phyloP scores from a whole-genome alignment of 2,888 invertebrate species.

The Diplazon laetatorius region DNA sequence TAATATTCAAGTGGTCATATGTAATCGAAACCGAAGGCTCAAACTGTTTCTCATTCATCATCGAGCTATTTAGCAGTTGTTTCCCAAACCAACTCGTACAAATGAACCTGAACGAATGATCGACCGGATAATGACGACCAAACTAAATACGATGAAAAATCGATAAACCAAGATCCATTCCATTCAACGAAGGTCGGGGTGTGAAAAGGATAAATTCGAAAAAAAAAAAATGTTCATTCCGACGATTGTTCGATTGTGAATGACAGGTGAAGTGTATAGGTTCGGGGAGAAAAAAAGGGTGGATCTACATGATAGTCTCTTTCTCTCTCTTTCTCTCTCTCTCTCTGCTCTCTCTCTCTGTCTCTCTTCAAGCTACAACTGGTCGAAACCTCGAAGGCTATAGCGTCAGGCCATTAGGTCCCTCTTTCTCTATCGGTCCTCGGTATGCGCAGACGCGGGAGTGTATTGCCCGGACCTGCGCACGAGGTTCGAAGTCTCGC shows the following conservation, averaged over 20 bases:
- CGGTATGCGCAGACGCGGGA: constrained; percentile 35
- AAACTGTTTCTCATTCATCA: too few species aligned
- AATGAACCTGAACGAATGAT: background rate
- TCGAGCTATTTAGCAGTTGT: too few species aligned
- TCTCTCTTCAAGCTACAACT: constrained; percentile 29
- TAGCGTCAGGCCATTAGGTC: constrained; percentile 44
- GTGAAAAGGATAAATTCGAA: background rate
- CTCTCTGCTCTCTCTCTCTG: too few species aligned
- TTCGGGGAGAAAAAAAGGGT: constrained; percentile 43
- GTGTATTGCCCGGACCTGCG: constrained; percentile 39
- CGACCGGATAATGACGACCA: too few species aligned
- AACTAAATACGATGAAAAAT: constrained; percentile 13
- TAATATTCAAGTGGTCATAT: too few species aligned
- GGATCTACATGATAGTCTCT: too few species aligned
- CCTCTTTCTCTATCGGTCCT: constrained; percentile 42
- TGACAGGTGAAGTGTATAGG: constrained; percentile 25
- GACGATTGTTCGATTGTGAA: constrained; percentile 3
- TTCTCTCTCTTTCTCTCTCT: too few species aligned
- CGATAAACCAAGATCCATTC: background rate
- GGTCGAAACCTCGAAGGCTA: constrained; percentile 35
- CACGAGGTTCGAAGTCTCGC: constrained; percentile 51
- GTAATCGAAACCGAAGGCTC: too few species aligned
- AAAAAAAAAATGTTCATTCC: constrained; percentile 1
- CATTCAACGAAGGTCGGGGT: constrained; percentile 4
- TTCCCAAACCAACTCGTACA: too few species aligned